Percentiles rank a stretch among this genome's conserved stretches.
phyloP scores from a whole-genome alignment of 2,113 vertebrate species.

The Marmota flaviventris region DNA sequence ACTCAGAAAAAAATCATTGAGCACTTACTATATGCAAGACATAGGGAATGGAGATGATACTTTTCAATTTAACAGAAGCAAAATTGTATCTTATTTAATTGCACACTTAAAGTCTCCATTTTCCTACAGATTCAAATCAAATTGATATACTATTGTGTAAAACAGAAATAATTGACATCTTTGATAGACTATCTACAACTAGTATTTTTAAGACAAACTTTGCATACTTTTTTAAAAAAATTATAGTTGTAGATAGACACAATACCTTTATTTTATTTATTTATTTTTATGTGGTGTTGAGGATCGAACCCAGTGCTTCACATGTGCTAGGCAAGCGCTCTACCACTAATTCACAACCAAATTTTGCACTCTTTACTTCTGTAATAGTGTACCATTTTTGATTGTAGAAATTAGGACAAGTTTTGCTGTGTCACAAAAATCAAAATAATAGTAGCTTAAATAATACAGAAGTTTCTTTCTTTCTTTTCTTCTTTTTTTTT shows the following conservation, averaged over 20 bases:
- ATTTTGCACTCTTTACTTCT: neutral
- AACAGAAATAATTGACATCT: neutral
- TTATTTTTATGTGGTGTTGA: too few relatives aligned
- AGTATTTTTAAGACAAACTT: neutral
- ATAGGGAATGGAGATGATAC: neutral
- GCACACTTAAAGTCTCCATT: neutral
- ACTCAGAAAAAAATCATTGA: neutral
- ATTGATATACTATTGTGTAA: neutral
- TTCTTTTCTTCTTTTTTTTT: too few relatives aligned
- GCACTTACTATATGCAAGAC: neutral
- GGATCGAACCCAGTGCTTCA: too few relatives aligned
- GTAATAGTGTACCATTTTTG: neutral
- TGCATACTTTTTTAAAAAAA: too few relatives aligned
- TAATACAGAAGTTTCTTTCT: too few relatives aligned
- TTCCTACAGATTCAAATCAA: neutral
- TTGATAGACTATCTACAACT: neutral
- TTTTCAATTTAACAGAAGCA: neutral
- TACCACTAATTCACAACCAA: neutral
- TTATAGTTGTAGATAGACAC: too few relatives aligned
- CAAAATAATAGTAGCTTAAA: neutral
- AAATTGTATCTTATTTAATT: constrained; percentile 38
- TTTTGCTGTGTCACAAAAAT: neutral
- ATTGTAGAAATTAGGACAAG: neutral
- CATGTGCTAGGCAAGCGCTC: too few relatives aligned
- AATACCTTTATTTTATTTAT: too few relatives aligned